Percentiles rank a stretch among this genome's conserved stretches.
phyloP scores from a whole-genome alignment of 2,113 vertebrate species.

The Leuciscus idus region DNA sequence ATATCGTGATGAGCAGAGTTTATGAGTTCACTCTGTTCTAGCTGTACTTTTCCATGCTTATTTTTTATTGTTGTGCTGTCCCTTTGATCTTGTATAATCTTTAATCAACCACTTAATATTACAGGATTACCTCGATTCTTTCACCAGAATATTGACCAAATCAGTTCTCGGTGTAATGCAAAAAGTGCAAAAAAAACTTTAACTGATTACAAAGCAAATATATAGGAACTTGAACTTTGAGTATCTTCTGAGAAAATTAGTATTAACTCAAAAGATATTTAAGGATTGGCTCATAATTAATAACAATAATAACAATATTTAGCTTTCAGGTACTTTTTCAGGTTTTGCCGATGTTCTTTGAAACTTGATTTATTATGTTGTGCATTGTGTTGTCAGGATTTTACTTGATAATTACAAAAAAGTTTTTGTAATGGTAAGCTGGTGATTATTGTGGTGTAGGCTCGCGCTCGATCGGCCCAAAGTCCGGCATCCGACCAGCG shows the following conservation, averaged over 20 bases:
- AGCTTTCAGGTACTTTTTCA: background rate
- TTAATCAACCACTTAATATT: background rate
- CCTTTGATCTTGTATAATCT: background rate
- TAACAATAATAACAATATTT: background rate
- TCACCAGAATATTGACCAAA: background rate
- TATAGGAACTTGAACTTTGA: background rate
- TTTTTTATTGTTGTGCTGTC: background rate
- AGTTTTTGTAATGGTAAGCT: background rate
- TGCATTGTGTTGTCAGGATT: background rate
- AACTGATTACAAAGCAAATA: background rate
- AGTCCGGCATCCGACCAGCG: too few relatives aligned
- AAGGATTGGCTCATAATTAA: too few relatives aligned
- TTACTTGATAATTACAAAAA: background rate
- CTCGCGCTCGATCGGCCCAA: too few relatives aligned
- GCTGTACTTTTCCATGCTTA: background rate
- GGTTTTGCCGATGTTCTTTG: background rate
- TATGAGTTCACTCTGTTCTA: background rate
- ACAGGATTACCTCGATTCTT: background rate
- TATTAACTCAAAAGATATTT: too few relatives aligned
- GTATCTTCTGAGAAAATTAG: background rate
- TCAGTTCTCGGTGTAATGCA: background rate
- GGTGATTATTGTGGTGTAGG: background rate
- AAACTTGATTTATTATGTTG: background rate
- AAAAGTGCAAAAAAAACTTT: background rate
- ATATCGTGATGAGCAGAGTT: constrained; percentile 16